Base-by-base conservation (phyloP, 2,113 vertebrate genomes). In the Pseudolaguvia tuberculata region DNA sequence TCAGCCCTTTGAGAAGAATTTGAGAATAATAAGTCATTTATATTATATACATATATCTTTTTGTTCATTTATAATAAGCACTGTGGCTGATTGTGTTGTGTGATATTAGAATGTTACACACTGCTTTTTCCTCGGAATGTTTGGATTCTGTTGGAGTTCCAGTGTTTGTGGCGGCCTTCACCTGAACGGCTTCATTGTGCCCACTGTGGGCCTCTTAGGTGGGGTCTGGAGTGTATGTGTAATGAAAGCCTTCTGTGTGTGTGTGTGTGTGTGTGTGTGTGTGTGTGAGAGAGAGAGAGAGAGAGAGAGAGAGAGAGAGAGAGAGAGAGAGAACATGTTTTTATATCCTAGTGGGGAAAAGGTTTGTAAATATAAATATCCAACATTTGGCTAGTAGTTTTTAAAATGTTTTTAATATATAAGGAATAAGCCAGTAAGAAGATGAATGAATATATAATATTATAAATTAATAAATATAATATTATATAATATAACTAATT, bases 161-260 rank as follows among this genome's bases (percentile, higher is more conserved):
- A 21, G 21, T 45, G 72, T 66, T 74, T 29, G 23, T 65, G 31
- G 35, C 31, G 35, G 31, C 35, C 59, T 53, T 69, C 55, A 69
- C 56, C 75, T 70, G 67, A 72, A 72, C 23, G 45, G 45, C 11
- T 59, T 48, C 56, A 62, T 59, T 70, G 67, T 77, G 50, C 17
- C 27, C 35, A 29, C 56, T 53, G 47, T 70, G 56, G 31, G 66
- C 31, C 75, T 59, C 42, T 17, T 70, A 56, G 80, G 72, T 78
- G 80, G 80, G 59, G 72, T 53, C 76, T 73, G 20, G 20, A 23
- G 63, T 7, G 5, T 63, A 23, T 62, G 57, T 31, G 67, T 65
- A 76, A 81, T 76, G 77, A 81, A 81, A 72, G 77, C n/a, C 77
- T 55, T 31, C 63, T 77, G 53, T 82, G 78, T 82, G 25, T 72